These are phyloP conservation scores for Myocastor coypus DNA, from an alignment of 2,113 vertebrate genomes.

Conservation along the genomic window DNA sequence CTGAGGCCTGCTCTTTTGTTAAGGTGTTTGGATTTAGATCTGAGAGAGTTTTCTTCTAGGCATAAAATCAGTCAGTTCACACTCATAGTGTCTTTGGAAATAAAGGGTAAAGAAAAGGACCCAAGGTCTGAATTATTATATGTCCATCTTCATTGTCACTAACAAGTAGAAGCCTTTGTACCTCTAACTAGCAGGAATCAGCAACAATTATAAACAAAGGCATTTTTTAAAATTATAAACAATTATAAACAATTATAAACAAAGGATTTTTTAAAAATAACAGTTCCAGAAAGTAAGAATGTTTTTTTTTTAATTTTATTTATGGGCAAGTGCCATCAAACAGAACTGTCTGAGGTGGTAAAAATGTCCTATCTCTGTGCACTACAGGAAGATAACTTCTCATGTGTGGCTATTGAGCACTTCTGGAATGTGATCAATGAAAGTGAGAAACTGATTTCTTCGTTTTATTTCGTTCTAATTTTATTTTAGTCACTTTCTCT, in stretches of 20 bases:
- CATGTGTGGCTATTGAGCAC: background rate
- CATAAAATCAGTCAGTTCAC: background rate
- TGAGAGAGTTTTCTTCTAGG: conserved; percentile 5
- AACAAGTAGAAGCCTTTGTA: background rate
- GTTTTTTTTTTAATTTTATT: no score
- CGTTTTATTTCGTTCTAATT: conserved; percentile 12
- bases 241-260: background rate
- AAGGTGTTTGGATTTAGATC: conserved; percentile 44
- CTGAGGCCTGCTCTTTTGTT: background rate
- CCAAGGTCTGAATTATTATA: background rate
- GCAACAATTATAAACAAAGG: background rate
- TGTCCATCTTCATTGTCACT: background rate
- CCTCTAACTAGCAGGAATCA: background rate
- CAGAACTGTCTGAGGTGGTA: background rate
- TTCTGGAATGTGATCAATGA: background rate
- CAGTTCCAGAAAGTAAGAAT: background rate
- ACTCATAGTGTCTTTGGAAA: background rate
- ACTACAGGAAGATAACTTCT: background rate
- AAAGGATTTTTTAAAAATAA: conserved; percentile 9
- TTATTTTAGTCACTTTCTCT: background rate
- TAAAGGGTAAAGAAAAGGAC: background rate
- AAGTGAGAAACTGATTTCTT: background rate
- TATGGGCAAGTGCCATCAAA: background rate
- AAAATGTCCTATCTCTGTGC: background rate
- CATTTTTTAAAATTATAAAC: no score